Percentiles rank a stretch among this genome's conserved stretches.
Conservation (phyloP, 2,113 vertebrate genomes). For the Aptenodytes patagonicus region DNA sequence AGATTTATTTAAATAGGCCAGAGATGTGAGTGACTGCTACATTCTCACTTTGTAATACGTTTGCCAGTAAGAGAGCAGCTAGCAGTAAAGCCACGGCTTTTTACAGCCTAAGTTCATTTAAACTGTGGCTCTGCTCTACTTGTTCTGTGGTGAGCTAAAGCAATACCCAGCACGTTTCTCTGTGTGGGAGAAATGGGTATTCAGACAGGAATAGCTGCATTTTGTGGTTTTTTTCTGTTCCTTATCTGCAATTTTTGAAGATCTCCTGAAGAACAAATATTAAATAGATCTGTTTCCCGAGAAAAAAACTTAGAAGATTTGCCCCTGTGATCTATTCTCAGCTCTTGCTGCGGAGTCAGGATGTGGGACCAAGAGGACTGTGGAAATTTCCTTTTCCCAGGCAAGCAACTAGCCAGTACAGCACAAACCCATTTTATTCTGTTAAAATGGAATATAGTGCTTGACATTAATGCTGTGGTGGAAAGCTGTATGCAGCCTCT, state of each 20-base stretch:
- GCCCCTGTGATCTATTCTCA: not conserved
- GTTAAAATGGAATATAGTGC: not conserved
- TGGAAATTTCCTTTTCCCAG: constrained; percentile 38
- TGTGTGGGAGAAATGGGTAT: not conserved
- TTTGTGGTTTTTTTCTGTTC: not conserved
- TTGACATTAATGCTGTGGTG: not conserved
- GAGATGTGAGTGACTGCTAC: not conserved
- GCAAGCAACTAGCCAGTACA: not conserved
- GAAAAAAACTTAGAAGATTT: not conserved
- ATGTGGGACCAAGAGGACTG: not conserved
- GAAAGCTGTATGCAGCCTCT: not conserved
- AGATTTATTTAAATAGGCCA: constrained; percentile 43
- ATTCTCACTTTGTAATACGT: not conserved
- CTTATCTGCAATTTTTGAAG: not conserved
- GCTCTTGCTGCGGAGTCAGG: not conserved
- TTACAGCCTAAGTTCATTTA: not conserved
- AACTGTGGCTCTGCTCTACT: not conserved
- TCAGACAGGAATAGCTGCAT: not conserved
- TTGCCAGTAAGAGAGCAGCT: not conserved
- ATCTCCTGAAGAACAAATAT: not conserved
- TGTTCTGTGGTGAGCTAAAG: not conserved
- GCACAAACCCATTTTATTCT: not conserved
- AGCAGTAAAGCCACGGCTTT: not conserved
- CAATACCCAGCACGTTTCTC: not conserved
- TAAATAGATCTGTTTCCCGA: not conserved